A percentile compares a stretch with the other conserved stretches of the same genome.
Conservation (phyloP, 2,113 vertebrate genomes). For the Prunella fulvescens region DNA sequence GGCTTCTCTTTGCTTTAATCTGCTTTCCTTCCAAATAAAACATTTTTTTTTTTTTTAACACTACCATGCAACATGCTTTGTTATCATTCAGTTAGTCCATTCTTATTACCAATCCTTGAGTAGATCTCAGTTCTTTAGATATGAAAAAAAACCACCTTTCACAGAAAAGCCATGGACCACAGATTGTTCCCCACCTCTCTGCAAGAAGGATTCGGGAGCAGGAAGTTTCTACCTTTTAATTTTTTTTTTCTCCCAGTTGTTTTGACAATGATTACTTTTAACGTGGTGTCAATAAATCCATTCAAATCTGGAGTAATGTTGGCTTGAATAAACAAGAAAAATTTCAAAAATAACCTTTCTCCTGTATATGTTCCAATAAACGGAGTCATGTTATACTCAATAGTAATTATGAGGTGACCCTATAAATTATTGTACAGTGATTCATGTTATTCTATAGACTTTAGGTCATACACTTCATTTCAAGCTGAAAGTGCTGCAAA, state of each 20-base stretch:
- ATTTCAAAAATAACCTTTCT: not conserved
- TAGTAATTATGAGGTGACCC: not conserved
- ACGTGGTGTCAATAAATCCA: not conserved
- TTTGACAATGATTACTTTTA: not conserved
- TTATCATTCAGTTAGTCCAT: not conserved
- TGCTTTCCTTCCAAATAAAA: not conserved
- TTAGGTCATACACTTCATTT: conserved; percentile 37
- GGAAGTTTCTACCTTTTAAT: not conserved
- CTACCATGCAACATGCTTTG: not conserved
- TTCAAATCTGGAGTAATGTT: not conserved
- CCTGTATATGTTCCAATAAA: conserved; percentile 2
- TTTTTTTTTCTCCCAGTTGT: not conserved
- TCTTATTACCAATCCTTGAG: not conserved
- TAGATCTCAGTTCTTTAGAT: not conserved
- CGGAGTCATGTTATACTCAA: not conserved
- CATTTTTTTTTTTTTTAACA: not conserved
- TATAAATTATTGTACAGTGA: conserved; percentile 39
- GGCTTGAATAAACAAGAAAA: not conserved
- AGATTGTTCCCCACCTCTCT: not conserved
- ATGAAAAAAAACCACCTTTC: not conserved
- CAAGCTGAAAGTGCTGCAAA: conserved; percentile 35
- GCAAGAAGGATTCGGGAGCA: not conserved
- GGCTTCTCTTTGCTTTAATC: not conserved
- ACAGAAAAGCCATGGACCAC: not conserved
- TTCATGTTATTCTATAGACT: conserved; percentile 40